phyloP scores from a whole-genome alignment of 2,888 invertebrate species.

The Nemurella pictetii region DNA sequence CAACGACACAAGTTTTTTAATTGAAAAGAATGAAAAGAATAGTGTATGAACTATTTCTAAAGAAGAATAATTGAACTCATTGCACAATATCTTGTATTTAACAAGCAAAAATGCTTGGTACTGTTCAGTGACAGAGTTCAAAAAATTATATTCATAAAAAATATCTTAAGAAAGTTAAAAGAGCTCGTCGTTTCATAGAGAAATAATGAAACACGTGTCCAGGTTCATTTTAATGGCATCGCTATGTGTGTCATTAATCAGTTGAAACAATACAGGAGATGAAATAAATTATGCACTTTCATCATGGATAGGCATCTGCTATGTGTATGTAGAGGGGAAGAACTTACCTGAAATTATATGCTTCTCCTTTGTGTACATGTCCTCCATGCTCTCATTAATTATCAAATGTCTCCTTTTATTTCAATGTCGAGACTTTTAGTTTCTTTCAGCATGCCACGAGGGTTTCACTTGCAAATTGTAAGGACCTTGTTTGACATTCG shows the following conservation, averaged over 20 bases:
- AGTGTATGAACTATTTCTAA: too few relatives aligned
- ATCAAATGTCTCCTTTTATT: not conserved
- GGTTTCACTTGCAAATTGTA: not conserved
- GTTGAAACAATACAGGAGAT: not conserved
- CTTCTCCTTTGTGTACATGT: not conserved
- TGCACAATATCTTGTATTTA: too few relatives aligned
- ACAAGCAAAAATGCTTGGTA: too few relatives aligned
- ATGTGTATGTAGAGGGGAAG: not conserved
- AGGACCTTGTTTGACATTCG: not conserved
- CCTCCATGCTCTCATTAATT: not conserved
- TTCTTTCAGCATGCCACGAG: not conserved
- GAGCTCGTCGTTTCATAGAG: not conserved
- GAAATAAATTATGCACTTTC: not conserved
- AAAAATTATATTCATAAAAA: too few relatives aligned
- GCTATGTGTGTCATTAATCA: not conserved
- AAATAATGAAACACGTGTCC: not conserved
- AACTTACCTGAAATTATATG: not conserved
- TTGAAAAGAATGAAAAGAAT: too few relatives aligned
- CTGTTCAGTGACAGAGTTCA: too few relatives aligned
- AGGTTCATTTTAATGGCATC: not conserved
- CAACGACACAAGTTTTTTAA: too few relatives aligned
- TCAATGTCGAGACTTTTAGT: not conserved
- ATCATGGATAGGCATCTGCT: not conserved
- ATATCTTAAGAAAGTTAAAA: not conserved
- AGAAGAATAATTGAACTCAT: too few relatives aligned